phyloP scores from a whole-genome alignment of 2,888 invertebrate species.

The Cryptocephalus moraei region DNA sequence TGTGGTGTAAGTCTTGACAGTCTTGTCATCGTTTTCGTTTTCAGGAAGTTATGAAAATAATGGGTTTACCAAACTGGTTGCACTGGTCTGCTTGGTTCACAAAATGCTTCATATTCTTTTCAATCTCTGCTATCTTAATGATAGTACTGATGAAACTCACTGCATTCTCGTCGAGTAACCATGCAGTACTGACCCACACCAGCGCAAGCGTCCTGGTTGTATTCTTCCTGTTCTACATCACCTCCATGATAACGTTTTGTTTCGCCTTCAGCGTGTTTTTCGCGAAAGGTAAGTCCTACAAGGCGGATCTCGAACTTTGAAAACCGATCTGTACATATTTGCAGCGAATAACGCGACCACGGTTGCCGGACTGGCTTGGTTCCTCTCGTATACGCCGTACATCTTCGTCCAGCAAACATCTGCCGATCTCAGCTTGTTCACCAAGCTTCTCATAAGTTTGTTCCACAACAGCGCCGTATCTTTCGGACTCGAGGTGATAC shows the following conservation, averaged over 20 bases:
- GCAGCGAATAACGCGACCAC: slow-evolving; percentile 70
- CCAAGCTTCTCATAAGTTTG: slow-evolving; percentile 56
- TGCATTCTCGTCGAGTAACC: slow-evolving; percentile 33
- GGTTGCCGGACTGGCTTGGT: slow-evolving; percentile 67
- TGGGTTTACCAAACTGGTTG: slow-evolving; percentile 75
- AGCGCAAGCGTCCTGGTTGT: slow-evolving; percentile 57
- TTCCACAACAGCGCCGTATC: slow-evolving; percentile 73
- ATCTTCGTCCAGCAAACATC: slow-evolving; percentile 54
- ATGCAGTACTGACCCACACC: slow-evolving; percentile 59
- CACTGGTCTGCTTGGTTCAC: slow-evolving; percentile 83
- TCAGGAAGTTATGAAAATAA: slow-evolving; percentile 79
- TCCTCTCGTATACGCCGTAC: slow-evolving; percentile 63
- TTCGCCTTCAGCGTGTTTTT: slow-evolving; percentile 75
- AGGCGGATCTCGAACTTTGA: too few relatives aligned
- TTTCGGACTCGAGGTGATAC: slow-evolving; percentile 62
- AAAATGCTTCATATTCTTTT: slow-evolving; percentile 58
- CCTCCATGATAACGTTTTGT: slow-evolving; percentile 63
- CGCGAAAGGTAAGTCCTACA: slow-evolving; percentile 50
- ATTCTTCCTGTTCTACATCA: slow-evolving; percentile 60
- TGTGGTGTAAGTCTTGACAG: too few relatives aligned
- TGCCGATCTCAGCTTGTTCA: slow-evolving; percentile 45
- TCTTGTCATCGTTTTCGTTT: slow-evolving; percentile 3
- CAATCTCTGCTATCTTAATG: slow-evolving; percentile 49
- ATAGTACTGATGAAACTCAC: slow-evolving; percentile 42
- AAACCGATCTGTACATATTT: slow-evolving; percentile 10